Base-by-base conservation (phyloP, 2,113 vertebrate species). In the Nerophis lumbriciformis region DNA sequence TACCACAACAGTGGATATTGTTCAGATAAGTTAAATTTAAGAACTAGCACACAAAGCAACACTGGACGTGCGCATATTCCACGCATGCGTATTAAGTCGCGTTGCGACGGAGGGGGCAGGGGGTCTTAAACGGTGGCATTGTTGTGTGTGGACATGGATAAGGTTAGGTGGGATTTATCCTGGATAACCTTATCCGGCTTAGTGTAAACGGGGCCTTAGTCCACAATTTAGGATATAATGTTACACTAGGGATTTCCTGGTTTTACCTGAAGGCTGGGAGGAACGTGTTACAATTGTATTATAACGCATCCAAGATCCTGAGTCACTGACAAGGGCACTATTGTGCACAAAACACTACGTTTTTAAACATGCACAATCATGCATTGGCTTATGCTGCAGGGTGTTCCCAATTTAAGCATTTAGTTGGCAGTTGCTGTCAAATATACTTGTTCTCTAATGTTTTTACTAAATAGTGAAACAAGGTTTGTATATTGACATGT, bases 251-350 rank as follows among this genome's bases (percentile, higher is more conserved):
- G 28, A 3, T 28, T 28, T 28, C 28, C 28, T 28, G 28, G 58
- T 35, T 59, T 61, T 47, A 67, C 54, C 50, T 61, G 1, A 49
- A 48, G 48, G 59, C 62, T 69, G 42, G 62, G 54, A 65, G 72
- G 50, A 51, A 59, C 48, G 63, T 49, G 38, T 57, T 50, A 44
- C 38, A 70, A 72, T 55, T 61, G 6, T 45, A 70, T 75, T 76
- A 66, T 63, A 28, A 58, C 53, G 7, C 51, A 58, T 57, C 35
- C 48, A 12, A 50, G 44, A 14, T 72, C 77, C 80, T 87, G 79
- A 85, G 75, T 85, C 85, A 85, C 61, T 42, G 65, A 19, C 58
- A 57, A 44, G 8, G 15, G 5, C 1, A 19, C 49, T 51, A 51
- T 9, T 38, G 36, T 38, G 9, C 21, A 39, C 39, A 44, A 44